phyloP scores from a whole-genome alignment of 2,113 vertebrate species.

The Ranitomeya variabilis region DNA sequence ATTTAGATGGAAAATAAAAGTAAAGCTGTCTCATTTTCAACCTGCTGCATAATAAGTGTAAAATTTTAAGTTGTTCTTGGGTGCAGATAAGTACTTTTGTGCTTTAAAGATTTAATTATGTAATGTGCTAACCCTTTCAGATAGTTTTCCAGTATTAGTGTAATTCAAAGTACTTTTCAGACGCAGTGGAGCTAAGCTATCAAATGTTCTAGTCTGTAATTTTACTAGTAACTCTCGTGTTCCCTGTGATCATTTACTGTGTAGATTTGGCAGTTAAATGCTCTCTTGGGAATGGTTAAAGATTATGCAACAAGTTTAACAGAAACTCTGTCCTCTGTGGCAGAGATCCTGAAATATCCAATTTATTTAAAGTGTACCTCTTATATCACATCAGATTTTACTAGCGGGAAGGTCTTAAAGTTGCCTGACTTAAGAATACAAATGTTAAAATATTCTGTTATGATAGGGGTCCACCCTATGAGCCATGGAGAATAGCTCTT shows the following conservation, averaged over 20 bases:
- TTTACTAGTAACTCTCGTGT: neutral
- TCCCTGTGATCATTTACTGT: conserved; percentile 21
- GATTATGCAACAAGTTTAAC: neutral
- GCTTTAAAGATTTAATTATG: conserved; percentile 45
- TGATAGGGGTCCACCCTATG: neutral
- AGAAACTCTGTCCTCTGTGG: neutral
- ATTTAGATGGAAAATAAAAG: neutral
- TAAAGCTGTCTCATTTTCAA: neutral
- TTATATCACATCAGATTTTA: neutral
- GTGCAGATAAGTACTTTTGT: conserved; percentile 38
- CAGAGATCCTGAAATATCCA: neutral
- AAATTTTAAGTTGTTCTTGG: conserved; percentile 43
- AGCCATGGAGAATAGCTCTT: too few relatives aligned
- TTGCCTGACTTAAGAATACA: neutral
- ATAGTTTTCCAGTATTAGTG: conserved; percentile 33
- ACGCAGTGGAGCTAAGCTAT: conserved; percentile 32
- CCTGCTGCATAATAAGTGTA: conserved; percentile 42
- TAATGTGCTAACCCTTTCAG: conserved; percentile 19
- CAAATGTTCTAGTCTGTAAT: conserved; percentile 28
- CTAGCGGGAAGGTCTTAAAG: neutral
- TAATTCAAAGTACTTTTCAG: conserved; percentile 37
- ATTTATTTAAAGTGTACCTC: neutral
- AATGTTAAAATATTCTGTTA: neutral
- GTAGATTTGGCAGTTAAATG: conserved; percentile 8
- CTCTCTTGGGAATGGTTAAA: conserved; percentile 4